Percentiles rank a stretch among this genome's conserved stretches.
Conservation (phyloP, 2,797 vertebrate species). For the Loriculus beryllinus region DNA sequence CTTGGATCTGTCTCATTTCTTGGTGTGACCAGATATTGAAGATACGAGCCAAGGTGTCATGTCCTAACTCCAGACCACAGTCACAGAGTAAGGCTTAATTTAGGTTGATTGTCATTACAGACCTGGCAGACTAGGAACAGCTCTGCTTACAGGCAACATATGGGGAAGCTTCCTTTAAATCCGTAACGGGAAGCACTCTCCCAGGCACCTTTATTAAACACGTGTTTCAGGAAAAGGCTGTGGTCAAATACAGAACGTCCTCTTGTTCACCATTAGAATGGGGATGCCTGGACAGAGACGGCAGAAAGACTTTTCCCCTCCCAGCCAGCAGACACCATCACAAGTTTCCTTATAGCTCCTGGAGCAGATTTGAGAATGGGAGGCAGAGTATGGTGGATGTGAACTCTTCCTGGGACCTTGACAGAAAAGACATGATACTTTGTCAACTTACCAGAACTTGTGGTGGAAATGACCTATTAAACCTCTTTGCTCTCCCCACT, state of each 20-base stretch:
- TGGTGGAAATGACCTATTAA: conserved; percentile 41
- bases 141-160: neutral
- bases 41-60: conserved; percentile 38
- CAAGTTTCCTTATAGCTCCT: neutral
- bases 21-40: conserved; percentile 32
- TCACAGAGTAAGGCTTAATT: conserved; percentile 8
- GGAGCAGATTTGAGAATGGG: neutral
- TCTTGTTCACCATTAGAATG: neutral
- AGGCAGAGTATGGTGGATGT: neutral
- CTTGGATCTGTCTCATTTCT: conserved; percentile 19
- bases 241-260: neutral
- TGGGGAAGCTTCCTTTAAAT: neutral
- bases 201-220: neutral
- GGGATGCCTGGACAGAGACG: neutral
- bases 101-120: neutral
- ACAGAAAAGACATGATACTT: neutral
- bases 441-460: conserved; percentile 24
- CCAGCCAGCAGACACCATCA: neutral
- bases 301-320: neutral
- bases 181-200: neutral
- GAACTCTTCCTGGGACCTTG: neutral
- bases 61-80: conserved; percentile 37
- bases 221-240: neutral
- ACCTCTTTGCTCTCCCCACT: conserved; percentile 22
- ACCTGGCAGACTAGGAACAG: conserved; percentile 10